These are phyloP conservation scores for Ditylenchus dipsaci DNA, from an alignment of 1,140 invertebrate species.

Conservation along the genomic window DNA sequence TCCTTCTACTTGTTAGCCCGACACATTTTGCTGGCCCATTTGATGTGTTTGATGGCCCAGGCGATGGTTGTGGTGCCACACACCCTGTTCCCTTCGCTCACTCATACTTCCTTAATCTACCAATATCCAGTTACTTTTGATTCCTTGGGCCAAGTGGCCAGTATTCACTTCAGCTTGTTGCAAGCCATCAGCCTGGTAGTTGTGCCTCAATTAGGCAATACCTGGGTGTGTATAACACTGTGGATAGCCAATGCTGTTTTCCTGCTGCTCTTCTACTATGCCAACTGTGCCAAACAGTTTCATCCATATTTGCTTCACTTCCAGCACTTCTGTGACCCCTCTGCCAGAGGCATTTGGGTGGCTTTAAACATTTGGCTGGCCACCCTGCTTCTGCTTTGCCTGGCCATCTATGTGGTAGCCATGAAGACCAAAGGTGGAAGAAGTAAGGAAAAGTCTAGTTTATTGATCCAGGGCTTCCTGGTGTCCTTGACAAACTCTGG, in stretches of 20 bases:
- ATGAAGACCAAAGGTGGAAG: too few relatives aligned
- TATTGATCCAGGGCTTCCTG: background rate
- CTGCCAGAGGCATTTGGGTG: background rate
- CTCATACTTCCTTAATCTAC: background rate
- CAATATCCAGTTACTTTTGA: background rate
- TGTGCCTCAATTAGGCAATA: constrained; percentile 9
- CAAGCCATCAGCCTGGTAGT: constrained; percentile 25
- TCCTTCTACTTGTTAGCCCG: constrained; percentile 30
- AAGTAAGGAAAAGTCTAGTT: background rate
- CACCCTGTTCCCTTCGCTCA: constrained; percentile 10
- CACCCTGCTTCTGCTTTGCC: background rate
- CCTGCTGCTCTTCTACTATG: background rate
- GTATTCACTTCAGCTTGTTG: constrained; percentile 14
- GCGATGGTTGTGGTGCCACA: constrained; percentile 20
- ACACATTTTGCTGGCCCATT: constrained; percentile 14
- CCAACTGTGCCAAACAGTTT: background rate
- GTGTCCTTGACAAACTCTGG: background rate
- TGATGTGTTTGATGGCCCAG: constrained; percentile 17
- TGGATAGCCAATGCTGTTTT: background rate
- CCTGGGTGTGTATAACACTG: background rate
- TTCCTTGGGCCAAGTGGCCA: constrained; percentile 12
- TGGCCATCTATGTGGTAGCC: background rate
- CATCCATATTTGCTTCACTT: background rate
- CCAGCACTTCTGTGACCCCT: background rate
- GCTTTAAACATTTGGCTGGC: background rate